A percentile compares a stretch with the other conserved stretches of the same genome.
Conservation (phyloP, 2,888 invertebrate genomes). For the Mimas tiliae region DNA sequence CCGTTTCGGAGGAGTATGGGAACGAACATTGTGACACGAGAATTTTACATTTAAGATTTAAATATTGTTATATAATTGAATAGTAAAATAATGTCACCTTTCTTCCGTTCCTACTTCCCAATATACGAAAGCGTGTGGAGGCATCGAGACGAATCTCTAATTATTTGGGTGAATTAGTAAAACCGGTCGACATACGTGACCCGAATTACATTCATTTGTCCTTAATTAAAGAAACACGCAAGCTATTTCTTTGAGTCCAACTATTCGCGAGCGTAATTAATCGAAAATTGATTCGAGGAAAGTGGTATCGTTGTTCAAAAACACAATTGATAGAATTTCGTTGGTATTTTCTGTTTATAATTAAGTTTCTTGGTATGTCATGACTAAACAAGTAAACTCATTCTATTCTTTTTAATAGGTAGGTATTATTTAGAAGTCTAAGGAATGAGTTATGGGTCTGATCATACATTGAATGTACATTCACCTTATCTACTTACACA, state of each 20-base stretch:
- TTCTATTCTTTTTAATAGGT: too few relatives aligned
- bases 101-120: background rate
- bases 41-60: too few relatives aligned
- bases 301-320: background rate
- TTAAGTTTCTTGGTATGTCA: too few relatives aligned
- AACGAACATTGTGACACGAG: too few relatives aligned
- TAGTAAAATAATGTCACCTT: background rate
- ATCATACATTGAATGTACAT: too few relatives aligned
- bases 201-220: slow-evolving; percentile 33
- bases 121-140: slow-evolving; percentile 26
- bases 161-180: slow-evolving; percentile 53
- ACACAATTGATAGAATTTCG: background rate
- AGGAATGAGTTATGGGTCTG: too few relatives aligned
- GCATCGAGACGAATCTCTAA: slow-evolving; percentile 47
- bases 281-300: background rate
- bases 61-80: too few relatives aligned
- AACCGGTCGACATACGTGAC: slow-evolving; percentile 50
- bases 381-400: too few relatives aligned
- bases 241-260: slow-evolving; percentile 5
- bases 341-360: too few relatives aligned
- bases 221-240: slow-evolving; percentile 21
- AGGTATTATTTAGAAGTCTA: too few relatives aligned
- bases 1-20: too few relatives aligned
- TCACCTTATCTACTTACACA: too few relatives aligned
- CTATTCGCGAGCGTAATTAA: slow-evolving; percentile 17